Percentiles rank a stretch among this genome's conserved stretches.
These are phyloP conservation scores for Rutilus rutilus DNA, from an alignment of 2,113 vertebrate genomes.

Conservation along the genomic window DNA sequence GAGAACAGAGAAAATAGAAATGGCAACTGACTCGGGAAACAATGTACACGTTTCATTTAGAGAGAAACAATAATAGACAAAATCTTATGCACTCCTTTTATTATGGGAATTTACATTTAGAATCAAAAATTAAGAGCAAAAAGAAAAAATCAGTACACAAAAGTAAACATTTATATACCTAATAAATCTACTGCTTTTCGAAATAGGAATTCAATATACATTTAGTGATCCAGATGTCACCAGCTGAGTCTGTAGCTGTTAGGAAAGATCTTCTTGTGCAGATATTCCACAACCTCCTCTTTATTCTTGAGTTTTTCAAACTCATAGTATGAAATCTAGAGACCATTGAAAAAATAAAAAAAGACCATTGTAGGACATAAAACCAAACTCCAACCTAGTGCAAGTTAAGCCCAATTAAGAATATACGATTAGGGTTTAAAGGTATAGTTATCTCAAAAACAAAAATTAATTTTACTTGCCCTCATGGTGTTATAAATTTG, in stretches of 20 bases:
- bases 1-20: background rate
- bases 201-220: background rate
- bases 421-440: background rate
- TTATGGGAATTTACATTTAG: background rate
- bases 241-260: slow-evolving; percentile 72
- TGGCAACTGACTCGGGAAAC: background rate
- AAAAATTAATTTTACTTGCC: background rate
- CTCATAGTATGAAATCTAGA: slow-evolving; percentile 89
- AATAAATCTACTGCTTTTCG: slow-evolving; percentile 41
- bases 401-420: background rate
- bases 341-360: slow-evolving; percentile 4
- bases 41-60: background rate
- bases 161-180: background rate
- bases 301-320: slow-evolving; percentile 72
- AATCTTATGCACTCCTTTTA: background rate
- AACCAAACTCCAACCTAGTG: background rate
- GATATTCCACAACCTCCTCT: slow-evolving; percentile 79
- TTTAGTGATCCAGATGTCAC: slow-evolving; percentile 63
- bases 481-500: background rate
- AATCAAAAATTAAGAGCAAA: background rate
- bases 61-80: background rate
- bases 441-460: background rate
- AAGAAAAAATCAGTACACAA: background rate
- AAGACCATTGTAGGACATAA: background rate
- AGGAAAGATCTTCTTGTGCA: slow-evolving; percentile 89